Percentiles rank a stretch among this genome's conserved stretches.
Conservation (phyloP, 2,888 invertebrate species). For the Pristionchus entomophagus region DNA sequence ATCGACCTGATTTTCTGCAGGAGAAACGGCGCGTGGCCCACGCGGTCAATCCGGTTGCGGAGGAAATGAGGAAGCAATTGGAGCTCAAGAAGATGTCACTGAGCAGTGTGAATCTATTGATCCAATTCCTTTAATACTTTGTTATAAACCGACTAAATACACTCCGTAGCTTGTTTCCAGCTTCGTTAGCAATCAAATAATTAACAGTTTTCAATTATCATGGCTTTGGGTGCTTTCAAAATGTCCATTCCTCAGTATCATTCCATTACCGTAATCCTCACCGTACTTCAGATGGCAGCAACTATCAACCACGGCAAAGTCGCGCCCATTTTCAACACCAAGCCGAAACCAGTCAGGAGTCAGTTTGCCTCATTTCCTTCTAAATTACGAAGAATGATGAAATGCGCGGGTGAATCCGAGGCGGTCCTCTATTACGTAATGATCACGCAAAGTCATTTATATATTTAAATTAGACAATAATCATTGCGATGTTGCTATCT, state of each 20-base stretch:
- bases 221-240: no score
- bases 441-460: neutral
- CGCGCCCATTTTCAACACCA: constrained; percentile 36
- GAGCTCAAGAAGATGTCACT: constrained; percentile 42
- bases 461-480: no score
- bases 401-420: no score
- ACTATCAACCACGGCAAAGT: constrained; percentile 23
- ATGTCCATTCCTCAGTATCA: no score
- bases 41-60: constrained; percentile 12
- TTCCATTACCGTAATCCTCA: neutral
- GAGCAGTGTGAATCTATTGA: neutral
- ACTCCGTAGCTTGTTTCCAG: no score
- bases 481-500: no score
- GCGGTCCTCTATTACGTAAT: neutral
- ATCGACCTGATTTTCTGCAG: neutral
- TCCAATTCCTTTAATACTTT: neutral
- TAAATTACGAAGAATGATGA: no score
- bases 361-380: neutral
- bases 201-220: no score
- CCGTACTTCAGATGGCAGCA: constrained; percentile 19
- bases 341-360: neutral
- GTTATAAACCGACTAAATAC: no score
- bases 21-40: constrained; percentile 47
- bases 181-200: no score
- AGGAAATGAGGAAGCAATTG: constrained; percentile 15